Evolutionary conservation across 2,888 invertebrate species (phyloP).

Genomic region (Callosobruchus maculatus): DNA sequence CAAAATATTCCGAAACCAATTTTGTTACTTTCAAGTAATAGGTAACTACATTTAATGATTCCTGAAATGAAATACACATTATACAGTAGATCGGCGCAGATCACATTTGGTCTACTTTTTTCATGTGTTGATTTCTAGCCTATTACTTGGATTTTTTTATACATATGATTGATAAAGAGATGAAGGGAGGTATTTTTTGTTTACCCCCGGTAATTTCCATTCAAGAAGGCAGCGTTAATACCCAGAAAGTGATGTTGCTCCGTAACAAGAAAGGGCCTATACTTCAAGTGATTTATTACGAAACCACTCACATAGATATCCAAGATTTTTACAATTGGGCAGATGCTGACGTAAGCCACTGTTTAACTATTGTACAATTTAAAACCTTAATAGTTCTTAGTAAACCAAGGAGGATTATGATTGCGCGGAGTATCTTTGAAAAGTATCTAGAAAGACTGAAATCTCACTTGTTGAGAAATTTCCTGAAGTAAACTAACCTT

Average conservation of each 20-base stretch:
- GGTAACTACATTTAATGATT: slow-evolving; percentile 20
- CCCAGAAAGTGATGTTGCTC: slow-evolving; percentile 49
- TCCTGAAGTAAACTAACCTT: no score
- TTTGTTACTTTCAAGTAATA: slow-evolving; percentile 35
- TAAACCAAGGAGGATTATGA: no score
- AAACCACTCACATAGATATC: slow-evolving; percentile 40
- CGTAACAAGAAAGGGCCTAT: slow-evolving; percentile 58
- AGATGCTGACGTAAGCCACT: slow-evolving; percentile 36
- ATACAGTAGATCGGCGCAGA: no score
- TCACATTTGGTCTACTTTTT: no score
- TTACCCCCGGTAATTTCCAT: slow-evolving; percentile 40
- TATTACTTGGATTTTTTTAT: no score
- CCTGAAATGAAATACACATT: no score
- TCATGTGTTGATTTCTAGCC: no score
- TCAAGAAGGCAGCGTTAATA: slow-evolving; percentile 32
- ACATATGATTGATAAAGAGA: background rate
- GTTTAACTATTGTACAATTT: no score
- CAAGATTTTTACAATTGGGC: slow-evolving; percentile 46
- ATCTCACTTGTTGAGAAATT: no score
- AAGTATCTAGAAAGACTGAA: no score
- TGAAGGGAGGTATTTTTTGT: background rate
- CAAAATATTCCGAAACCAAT: slow-evolving; percentile 29
- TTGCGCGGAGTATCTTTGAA: no score
- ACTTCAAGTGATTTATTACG: slow-evolving; percentile 57
- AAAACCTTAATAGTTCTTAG: no score